Percentiles rank a stretch among this genome's conserved stretches.
Conservation (phyloP, 2,113 vertebrate genomes). For the Elephas maximus region DNA sequence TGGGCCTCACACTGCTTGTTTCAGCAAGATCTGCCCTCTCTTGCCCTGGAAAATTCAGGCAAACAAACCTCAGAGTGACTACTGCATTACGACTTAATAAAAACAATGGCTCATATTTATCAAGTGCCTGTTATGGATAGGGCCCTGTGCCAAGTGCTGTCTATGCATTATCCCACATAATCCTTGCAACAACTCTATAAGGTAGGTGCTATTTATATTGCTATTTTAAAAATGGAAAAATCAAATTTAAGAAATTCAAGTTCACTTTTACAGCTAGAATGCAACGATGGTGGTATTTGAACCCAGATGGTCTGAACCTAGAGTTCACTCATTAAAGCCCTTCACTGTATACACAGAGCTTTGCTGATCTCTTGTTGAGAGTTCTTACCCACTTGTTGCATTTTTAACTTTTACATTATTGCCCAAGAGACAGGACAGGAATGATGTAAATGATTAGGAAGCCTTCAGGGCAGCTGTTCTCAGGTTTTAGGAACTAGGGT, state of each 20-base stretch:
- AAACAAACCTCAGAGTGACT: neutral
- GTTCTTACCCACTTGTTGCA: neutral
- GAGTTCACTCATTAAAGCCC: neutral
- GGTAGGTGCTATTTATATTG: neutral
- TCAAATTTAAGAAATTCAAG: constrained; percentile 27
- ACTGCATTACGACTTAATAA: neutral
- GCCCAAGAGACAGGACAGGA: neutral
- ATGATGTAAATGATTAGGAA: neutral
- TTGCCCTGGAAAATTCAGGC: neutral
- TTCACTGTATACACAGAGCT: neutral
- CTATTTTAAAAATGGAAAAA: constrained; percentile 4
- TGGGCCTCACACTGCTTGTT: neutral
- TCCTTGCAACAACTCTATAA: neutral
- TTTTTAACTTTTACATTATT: neutral
- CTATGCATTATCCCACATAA: neutral
- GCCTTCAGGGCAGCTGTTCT: neutral
- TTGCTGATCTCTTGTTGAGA: neutral
- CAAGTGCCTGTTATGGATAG: neutral
- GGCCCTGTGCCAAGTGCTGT: neutral
- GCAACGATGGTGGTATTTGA: neutral
- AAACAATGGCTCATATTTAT: neutral
- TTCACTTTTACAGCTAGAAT: neutral
- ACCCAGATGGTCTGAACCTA: neutral
- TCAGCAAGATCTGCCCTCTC: neutral
- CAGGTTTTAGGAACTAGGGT: constrained; percentile 17